Evolutionary conservation across 2,113 vertebrate genomes (phyloP), one percentile per base, ranked within the genome.

Genomic region (Pseudorhombus dupliciocellatus): DNA sequence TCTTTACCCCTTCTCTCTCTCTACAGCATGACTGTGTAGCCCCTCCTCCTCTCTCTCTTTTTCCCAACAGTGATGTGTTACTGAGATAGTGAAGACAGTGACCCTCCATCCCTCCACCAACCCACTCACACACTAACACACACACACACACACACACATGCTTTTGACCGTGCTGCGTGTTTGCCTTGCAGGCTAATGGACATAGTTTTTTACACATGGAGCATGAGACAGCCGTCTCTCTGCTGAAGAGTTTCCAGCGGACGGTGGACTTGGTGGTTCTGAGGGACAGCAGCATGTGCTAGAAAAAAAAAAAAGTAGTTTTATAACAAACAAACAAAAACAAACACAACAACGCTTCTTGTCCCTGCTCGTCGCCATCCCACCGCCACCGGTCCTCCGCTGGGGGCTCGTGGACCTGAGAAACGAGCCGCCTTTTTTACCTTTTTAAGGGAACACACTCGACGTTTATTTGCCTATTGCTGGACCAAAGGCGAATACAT

Each of bases 141-240:
- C 66, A 67, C 10, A 21, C 84, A 79, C 82, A 58, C 37, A 80
- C 79, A 77, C 21, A 69, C 75, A 81, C 87, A 87, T 89, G 88
- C 91, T 92, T 88, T 83, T 92, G 90, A 91, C 85, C 66, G 71
- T 92, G 80, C 84, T 90, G 86, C 81, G 59, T 93, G 88, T 92
- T 88, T 96, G 88, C 94, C 55, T 96, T 96, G 62, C 96, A 99
- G 98, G 98, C 95, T 73, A 99, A 99, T 5, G 97, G 98, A 93
- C 97, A 98, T 95, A 99, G 95, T 94, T 99, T 99, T 96, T 95
- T 97, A 90, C 96, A 99, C 92, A 95, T 98, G 96, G 96, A 99
- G 93, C 98, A 99, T 21, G 97, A 99, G 92, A 96, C 96, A 73
- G 97, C 98, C 87, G 98, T 99, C 80, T 94, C 97, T 90, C 95